Conservation (phyloP, 2,888 invertebrate species). For the Pseudolycoriella hygida region DNA sequence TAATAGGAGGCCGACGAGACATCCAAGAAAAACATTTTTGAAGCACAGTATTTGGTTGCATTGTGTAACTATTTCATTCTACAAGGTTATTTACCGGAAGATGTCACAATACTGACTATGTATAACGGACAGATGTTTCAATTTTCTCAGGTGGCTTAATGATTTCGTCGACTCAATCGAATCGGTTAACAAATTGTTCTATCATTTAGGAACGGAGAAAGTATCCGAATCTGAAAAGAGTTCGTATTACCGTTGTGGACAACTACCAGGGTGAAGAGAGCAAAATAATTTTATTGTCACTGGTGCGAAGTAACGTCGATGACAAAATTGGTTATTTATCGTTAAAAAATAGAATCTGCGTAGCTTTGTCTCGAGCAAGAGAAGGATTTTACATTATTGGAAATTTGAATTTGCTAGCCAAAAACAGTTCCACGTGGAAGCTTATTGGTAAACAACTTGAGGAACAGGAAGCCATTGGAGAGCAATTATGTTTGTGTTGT, state of each 20-base stretch:
- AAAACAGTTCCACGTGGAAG: constrained; percentile 37
- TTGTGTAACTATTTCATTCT: constrained; percentile 42
- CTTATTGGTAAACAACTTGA: constrained; percentile 29
- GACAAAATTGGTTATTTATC: constrained; percentile 51
- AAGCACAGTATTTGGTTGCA: constrained; percentile 42
- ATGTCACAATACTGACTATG: constrained; percentile 56
- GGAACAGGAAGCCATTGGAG: constrained; percentile 34
- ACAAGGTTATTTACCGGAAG: constrained; percentile 37
- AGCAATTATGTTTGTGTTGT: constrained; percentile 31
- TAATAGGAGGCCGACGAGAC: constrained; percentile 33
- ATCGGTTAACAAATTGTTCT: neutral
- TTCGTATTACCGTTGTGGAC: constrained; percentile 50
- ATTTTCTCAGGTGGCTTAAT: constrained; percentile 7
- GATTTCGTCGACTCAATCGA: neutral
- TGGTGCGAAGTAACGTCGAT: constrained; percentile 55
- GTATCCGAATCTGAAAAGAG: constrained; percentile 20
- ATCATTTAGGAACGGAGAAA: constrained; percentile 17
- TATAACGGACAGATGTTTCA: constrained; percentile 50
- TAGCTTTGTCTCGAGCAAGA: constrained; percentile 57
- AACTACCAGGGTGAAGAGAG: constrained; percentile 71
- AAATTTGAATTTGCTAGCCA: constrained; percentile 40
- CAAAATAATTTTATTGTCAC: constrained; percentile 56
- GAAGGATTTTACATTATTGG: constrained; percentile 55
- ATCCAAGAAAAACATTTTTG: constrained; percentile 38
- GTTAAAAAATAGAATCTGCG: constrained; percentile 54